Conservation (phyloP, 2,113 vertebrate genomes). For the Podarcis raffonei region DNA sequence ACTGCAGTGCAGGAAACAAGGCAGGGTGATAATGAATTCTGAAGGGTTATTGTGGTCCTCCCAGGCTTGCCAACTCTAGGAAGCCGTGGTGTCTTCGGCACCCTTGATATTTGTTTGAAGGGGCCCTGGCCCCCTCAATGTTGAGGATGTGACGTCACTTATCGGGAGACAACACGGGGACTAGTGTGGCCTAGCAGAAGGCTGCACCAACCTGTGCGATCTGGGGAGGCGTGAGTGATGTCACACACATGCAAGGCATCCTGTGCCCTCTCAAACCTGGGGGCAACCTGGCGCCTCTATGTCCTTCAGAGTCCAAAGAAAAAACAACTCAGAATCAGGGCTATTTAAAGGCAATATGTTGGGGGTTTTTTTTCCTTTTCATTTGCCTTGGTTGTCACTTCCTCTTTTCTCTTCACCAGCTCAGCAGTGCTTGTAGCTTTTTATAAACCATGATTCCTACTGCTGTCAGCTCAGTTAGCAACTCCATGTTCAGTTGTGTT, state of each 20-base stretch:
- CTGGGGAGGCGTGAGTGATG: too few relatives aligned
- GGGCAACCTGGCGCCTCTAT: too few relatives aligned
- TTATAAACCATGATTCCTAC: constrained; percentile 76
- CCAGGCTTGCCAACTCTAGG: not conserved
- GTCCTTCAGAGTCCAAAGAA: constrained; percentile 17
- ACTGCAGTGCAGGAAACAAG: constrained; percentile 21
- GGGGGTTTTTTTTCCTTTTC: constrained; percentile 51
- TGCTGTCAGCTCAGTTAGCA: constrained; percentile 73
- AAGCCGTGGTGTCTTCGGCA: fast-evolving
- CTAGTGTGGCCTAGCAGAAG: too few relatives aligned
- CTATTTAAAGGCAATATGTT: constrained; percentile 70
- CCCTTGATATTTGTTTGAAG: too few relatives aligned
- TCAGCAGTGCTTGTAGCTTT: constrained; percentile 75
- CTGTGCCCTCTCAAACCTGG: too few relatives aligned
- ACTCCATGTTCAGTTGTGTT: constrained; percentile 59
- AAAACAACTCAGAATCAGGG: constrained; percentile 47
- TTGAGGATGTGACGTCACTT: too few relatives aligned
- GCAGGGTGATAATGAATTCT: constrained; percentile 3
- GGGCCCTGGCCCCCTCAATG: too few relatives aligned
- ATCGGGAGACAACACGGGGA: too few relatives aligned
- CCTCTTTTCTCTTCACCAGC: constrained; percentile 76
- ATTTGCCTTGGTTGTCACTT: constrained; percentile 62
- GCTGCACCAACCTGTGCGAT: too few relatives aligned
- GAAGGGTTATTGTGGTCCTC: constrained; percentile 30
- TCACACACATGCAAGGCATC: too few relatives aligned